Evolutionary conservation across 2,888 invertebrate species (phyloP), one percentile per base, ranked within the genome.

Genomic region (Psylliodes chrysocephalus): DNA sequence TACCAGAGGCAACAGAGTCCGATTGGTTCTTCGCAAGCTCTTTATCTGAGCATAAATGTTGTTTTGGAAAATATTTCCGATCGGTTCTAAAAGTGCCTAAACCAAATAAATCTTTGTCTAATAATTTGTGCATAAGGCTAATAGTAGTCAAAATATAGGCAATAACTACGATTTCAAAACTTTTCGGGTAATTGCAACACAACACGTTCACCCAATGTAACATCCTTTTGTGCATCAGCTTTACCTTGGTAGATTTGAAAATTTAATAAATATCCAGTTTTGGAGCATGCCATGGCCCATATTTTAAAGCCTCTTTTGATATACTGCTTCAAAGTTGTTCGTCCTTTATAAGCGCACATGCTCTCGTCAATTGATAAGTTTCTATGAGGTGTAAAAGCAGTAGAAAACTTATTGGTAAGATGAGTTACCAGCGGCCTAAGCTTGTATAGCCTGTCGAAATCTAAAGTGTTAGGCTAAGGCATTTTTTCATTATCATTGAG

Each of bases 241-340:
- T 63, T 63, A 14, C 63, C 60, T 33, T 51, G 10, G 51, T 67
- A 63, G 18, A 64, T 49, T 15, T 54, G 1, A 22, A 67, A 65
- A 30, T 17, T 47, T 4, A 62, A 15, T 12, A 64, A 19, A 44
- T 62, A 64, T 2, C 60, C 64, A 1, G 64, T 56, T 12, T 38
- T 22, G 6, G 67, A 12, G 22, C 59, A 64, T 3, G 60, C 15
- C 12, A 62, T 28, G n/a, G 42, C 56, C 64, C 64, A 68, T 14
- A 68, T 35, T 53, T 68, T 68, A 51, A 66, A 61, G 2, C 66
- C 66, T 14, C 63, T 40, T 56, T 64, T 68, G 56, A 65, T 63
- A 47, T 67, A 61, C 44, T 62, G 54, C 33, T 66, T 64, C 35
- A 67, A 28, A n/a, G 28, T 35, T 8, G 64, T 53, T 53, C 64